phyloP scores from a whole-genome alignment of 2,113 vertebrate genomes.

The human region DNA sequence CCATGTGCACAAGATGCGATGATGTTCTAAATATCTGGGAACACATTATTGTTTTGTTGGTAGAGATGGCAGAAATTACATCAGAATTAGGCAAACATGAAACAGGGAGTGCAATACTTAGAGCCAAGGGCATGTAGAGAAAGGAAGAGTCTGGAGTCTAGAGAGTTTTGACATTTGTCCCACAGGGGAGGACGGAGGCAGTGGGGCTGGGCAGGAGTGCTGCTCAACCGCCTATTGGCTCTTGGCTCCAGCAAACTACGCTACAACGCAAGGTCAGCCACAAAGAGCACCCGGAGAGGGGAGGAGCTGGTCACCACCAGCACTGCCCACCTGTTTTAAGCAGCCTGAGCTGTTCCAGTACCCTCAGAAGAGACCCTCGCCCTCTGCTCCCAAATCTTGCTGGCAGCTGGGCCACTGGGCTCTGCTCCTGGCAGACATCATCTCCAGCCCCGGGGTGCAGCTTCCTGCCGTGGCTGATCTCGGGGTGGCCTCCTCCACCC shows the following conservation, averaged over 20 bases:
- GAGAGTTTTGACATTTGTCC: neutral
- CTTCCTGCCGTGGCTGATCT: neutral
- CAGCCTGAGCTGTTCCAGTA: neutral
- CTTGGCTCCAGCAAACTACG: neutral
- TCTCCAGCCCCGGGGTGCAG: accelerated
- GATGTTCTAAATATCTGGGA: neutral
- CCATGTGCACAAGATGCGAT: accelerated
- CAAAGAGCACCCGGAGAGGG: accelerated
- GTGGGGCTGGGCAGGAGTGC: accelerated
- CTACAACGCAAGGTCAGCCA: neutral
- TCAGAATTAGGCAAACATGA: neutral
- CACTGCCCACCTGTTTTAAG: neutral
- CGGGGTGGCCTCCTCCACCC: too few relatives aligned
- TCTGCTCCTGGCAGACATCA: neutral
- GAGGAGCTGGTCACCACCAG: neutral
- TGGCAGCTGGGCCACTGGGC: neutral
- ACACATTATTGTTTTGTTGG: accelerated
- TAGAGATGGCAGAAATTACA: accelerated
- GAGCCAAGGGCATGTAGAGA: neutral
- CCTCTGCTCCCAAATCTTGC: too few relatives aligned
- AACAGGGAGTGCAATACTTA: neutral
- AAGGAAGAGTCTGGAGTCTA: too few relatives aligned
- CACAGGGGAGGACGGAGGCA: accelerated
- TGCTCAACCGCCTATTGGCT: neutral
- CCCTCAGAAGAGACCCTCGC: neutral